Conservation (phyloP, 2,888 invertebrate genomes). For the Idaea dimidiata region DNA sequence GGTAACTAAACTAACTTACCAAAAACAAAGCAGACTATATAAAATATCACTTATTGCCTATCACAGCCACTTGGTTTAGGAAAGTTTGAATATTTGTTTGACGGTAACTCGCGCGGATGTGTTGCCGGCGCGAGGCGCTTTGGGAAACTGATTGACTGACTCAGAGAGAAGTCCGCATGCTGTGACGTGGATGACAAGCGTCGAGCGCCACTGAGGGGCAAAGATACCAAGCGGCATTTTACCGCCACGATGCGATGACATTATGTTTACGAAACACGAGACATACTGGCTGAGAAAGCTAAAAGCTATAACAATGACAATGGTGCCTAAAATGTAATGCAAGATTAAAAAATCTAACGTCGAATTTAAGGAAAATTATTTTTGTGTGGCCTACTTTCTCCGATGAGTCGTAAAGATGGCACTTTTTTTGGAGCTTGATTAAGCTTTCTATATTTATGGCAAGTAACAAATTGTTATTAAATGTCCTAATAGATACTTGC, state of each 20-base stretch:
- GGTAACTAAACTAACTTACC: slow-evolving; percentile 38
- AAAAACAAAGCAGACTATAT: slow-evolving; percentile 37
- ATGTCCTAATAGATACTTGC: too few relatives aligned
- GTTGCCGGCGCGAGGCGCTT: slow-evolving; percentile 50
- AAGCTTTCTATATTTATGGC: neutral
- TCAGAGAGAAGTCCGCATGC: slow-evolving; percentile 33
- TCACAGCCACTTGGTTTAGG: slow-evolving; percentile 51
- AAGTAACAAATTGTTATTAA: neutral
- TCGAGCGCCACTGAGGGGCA: neutral
- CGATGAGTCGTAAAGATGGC: neutral
- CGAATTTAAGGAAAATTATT: neutral
- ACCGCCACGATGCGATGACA: neutral
- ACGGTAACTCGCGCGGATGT: slow-evolving; percentile 35
- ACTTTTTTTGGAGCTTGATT: neutral
- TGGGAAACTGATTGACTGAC: slow-evolving; percentile 52
- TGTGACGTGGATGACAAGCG: slow-evolving; percentile 20
- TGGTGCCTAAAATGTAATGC: neutral
- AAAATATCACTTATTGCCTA: slow-evolving; percentile 54
- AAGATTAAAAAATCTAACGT: too few relatives aligned
- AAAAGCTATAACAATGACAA: neutral
- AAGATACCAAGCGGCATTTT: neutral
- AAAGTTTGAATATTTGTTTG: slow-evolving; percentile 34
- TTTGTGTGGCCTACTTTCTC: neutral
- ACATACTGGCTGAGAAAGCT: neutral
- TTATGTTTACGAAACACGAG: neutral